These are phyloP conservation scores for Porphyrio hochstetteri DNA, from an alignment of 2,113 vertebrate genomes.

Conservation along the genomic window DNA sequence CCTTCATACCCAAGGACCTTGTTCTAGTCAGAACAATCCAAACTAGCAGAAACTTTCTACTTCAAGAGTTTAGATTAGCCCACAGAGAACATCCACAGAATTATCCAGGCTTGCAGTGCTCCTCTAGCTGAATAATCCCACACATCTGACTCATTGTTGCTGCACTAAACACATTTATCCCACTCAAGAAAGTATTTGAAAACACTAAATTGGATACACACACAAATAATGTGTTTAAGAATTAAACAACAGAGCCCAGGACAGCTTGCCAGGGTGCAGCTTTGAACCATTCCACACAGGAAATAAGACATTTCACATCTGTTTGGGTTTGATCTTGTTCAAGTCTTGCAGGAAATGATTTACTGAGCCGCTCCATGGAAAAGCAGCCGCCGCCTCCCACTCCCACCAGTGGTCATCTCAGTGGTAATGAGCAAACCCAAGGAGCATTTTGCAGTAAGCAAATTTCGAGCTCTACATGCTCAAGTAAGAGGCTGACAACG, in stretches of 20 bases:
- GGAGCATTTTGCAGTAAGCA: neutral
- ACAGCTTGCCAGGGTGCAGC: neutral
- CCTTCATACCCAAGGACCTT: neutral
- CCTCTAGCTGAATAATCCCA: neutral
- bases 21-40: neutral
- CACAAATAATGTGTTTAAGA: neutral
- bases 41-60: neutral
- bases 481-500: neutral
- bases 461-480: neutral
- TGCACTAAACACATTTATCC: neutral
- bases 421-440: neutral
- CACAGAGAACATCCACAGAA: neutral
- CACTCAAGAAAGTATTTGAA: neutral
- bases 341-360: neutral
- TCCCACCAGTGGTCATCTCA: neutral
- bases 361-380: neutral
- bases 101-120: neutral
- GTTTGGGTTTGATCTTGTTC: neutral
- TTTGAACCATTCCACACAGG: neutral
- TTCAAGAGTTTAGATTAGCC: neutral
- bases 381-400: neutral
- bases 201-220: neutral
- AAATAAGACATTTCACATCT: conserved; percentile 36
- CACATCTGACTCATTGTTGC: neutral
- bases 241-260: neutral